Percentiles rank a stretch among this genome's conserved stretches.
Conservation (phyloP, 2,113 vertebrate species). For the Tetrao urogallus region DNA sequence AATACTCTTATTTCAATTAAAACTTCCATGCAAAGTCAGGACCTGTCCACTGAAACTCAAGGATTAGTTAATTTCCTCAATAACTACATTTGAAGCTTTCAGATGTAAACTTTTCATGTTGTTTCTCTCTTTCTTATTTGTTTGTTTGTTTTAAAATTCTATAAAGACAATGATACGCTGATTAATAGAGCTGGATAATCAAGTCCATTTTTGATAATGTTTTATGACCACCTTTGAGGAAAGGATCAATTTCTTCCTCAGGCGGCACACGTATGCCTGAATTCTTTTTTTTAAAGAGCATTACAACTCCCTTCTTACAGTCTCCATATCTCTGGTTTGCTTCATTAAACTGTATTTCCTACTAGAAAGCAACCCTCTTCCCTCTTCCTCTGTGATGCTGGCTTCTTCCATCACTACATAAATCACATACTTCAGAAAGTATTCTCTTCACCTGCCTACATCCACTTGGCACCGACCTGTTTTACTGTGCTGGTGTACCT, state of each 20-base stretch:
- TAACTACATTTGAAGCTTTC: background rate
- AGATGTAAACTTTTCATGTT: background rate
- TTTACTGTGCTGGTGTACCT: background rate
- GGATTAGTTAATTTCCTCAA: background rate
- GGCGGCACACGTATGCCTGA: background rate
- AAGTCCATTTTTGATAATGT: background rate
- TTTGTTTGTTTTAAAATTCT: background rate
- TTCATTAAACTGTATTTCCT: background rate
- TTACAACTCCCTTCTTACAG: background rate
- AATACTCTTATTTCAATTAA: background rate
- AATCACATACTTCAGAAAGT: background rate
- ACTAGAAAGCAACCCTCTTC: background rate
- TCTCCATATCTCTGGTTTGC: background rate
- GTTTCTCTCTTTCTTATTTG: background rate
- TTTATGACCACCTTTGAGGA: background rate
- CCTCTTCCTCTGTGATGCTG: fast-evolving
- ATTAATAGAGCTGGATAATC: background rate
- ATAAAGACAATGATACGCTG: background rate
- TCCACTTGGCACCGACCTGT: background rate
- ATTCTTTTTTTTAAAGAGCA: background rate
- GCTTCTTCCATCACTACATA: background rate
- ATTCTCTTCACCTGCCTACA: background rate
- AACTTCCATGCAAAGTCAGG: background rate
- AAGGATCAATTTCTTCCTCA: background rate
- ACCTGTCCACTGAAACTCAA: background rate